Base-by-base conservation (phyloP, 2,888 invertebrate species). In the Alsophila aescularia region DNA sequence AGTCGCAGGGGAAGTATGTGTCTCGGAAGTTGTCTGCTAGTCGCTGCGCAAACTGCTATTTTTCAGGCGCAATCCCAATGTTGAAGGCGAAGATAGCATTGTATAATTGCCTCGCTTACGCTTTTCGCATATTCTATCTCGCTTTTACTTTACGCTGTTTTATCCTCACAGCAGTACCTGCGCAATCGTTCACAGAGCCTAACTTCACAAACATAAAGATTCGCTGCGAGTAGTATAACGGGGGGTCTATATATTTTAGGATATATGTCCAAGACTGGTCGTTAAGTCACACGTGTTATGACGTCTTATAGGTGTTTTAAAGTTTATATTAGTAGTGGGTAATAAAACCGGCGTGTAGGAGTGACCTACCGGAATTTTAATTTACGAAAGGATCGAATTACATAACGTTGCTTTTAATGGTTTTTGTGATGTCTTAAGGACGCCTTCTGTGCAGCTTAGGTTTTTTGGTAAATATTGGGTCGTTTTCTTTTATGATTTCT, bases 311-410 rank as follows among this genome's bases (percentile, higher is more conserved):
- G 41, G 44, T 55, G 49, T 59, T 59, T 58, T 44, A 53, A 56
- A 58, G 27, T 52, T 60, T 64, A 60, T 27, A 15, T 35, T 41
- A 58, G 47, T 56, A 55, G 49, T 34, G 13, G 39, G 35, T 52
- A 56, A 65, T 67, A 64, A 67, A 62, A 60, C 42, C 41, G 44
- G 43, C 32, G 60, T 55, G 65, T 65, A 64, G 67, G 67, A 57
- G 65, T 64, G 54, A 48, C 53, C 57, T 58, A 56, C 62, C 56
- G 58, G 58, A 54, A 47, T 56, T 60, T 51, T 53, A 52, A 58
- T 62, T 51, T 59, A 60, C 53, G 16, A 52, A 57, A 45, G 56
- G 57, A 58, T 64, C 54, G 37, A 35, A 42, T 66, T 64, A 50
- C 60, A 10, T 47, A 58, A 43, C 18, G 34, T 55, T 50, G 47